These are phyloP conservation scores for Peromyscus nudipes DNA, from an alignment of 2,797 vertebrate species.

Conservation along the genomic window DNA sequence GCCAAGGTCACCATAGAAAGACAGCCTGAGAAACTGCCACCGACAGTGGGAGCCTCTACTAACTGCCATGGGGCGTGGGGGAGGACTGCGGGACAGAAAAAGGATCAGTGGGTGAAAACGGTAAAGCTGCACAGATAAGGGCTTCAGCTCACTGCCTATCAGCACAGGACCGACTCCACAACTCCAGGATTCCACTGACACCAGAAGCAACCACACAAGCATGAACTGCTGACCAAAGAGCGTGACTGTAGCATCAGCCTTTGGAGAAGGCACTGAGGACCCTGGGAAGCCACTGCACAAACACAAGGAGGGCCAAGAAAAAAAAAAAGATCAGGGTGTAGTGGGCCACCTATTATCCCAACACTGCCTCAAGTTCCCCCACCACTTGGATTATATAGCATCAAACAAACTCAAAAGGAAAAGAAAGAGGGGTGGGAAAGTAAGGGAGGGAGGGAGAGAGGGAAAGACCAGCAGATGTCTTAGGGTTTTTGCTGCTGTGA, in stretches of 20 bases:
- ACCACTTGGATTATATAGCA: neutral
- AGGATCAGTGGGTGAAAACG: neutral
- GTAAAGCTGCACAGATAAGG: neutral
- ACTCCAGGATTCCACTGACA: neutral
- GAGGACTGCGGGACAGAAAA: neutral
- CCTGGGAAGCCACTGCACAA: neutral
- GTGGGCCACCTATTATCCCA: neutral
- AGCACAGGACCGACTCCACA: neutral
- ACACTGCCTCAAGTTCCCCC: neutral
- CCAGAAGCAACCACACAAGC: neutral
- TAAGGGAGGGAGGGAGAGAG: no score
- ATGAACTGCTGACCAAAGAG: neutral
- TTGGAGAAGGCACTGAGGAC: neutral
- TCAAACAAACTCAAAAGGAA: neutral
- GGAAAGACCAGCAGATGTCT: neutral
- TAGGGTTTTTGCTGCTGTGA: neutral
- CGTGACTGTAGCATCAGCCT: neutral
- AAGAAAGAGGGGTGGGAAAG: neutral
- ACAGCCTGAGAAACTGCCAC: neutral
- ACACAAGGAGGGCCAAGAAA: neutral
- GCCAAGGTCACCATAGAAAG: neutral
- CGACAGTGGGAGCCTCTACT: no score
- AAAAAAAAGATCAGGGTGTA: neutral
- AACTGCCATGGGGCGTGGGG: neutral
- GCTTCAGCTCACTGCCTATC: neutral